Conservation (phyloP, 2,797 vertebrate genomes). For the Echiichthys vipera region DNA sequence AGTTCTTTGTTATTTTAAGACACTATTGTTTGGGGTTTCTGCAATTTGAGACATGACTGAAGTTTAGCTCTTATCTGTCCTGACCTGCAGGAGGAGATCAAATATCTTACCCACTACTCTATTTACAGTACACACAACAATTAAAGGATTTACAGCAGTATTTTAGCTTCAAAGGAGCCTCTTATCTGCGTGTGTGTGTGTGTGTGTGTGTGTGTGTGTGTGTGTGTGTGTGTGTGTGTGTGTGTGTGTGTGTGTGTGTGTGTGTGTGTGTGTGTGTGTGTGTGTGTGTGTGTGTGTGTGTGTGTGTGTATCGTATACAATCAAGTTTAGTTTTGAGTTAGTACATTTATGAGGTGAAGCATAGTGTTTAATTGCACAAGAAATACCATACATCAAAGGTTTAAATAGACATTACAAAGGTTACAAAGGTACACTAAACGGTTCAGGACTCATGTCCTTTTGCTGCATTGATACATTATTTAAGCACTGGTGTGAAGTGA, state of each 20-base stretch:
- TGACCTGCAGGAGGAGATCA: conserved; percentile 53
- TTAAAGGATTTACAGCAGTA: conserved; percentile 28
- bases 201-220: background rate
- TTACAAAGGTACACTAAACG: background rate
- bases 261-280: too few relatives aligned
- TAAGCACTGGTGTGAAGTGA: background rate
- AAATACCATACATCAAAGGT: background rate
- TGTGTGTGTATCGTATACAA: too few relatives aligned
- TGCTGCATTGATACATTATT: background rate
- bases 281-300: too few relatives aligned
- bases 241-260: too few relatives aligned
- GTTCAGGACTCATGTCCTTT: background rate
- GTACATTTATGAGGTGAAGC: background rate
- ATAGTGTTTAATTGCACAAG: background rate
- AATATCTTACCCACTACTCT: conserved; percentile 24
- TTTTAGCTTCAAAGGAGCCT: conserved; percentile 18
- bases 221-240: too few relatives aligned
- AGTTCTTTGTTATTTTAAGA: conserved; percentile 5
- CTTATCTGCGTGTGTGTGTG: background rate
- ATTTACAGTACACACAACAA: conserved; percentile 20
- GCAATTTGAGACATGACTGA: conserved; percentile 6
- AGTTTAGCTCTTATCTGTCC: conserved; percentile 27
- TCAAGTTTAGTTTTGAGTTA: background rate
- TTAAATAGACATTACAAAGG: background rate
- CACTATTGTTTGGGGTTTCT: background rate